Percentiles rank a stretch among this genome's conserved stretches.
Conservation (phyloP, 2,888 invertebrate genomes). For the Nymphalis urticae region DNA sequence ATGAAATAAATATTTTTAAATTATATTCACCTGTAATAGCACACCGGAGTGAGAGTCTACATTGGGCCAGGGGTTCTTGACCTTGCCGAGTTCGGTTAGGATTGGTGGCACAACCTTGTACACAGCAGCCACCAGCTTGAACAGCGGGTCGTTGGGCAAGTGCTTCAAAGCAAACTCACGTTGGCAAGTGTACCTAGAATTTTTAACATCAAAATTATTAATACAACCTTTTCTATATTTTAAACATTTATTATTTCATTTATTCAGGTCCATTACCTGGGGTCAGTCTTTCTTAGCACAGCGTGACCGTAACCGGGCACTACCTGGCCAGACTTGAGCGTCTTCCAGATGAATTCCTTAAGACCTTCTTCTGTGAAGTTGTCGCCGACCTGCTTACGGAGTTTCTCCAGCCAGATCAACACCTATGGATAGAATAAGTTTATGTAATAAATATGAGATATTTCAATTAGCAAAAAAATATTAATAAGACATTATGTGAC, state of each 20-base stretch:
- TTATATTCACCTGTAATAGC: slow-evolving; percentile 86
- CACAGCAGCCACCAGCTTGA: slow-evolving; percentile 93
- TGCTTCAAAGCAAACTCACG: slow-evolving; percentile 97
- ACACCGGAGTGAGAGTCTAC: slow-evolving; percentile 98
- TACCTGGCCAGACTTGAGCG: slow-evolving; percentile 97
- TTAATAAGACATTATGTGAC: too few relatives aligned
- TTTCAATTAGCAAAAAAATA: not conserved
- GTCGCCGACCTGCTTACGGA: slow-evolving; percentile 92
- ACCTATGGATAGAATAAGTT: slow-evolving; percentile 75
- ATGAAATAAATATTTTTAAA: not conserved
- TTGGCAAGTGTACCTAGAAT: slow-evolving; percentile 90
- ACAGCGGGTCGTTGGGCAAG: slow-evolving; percentile 94
- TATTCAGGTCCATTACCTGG: slow-evolving; percentile 63
- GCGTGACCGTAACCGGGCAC: slow-evolving; percentile 98
- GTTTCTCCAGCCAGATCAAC: slow-evolving; percentile 95
- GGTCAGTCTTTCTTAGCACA: slow-evolving; percentile 97
- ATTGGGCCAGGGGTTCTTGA: slow-evolving; percentile 99
- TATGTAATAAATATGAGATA: not conserved
- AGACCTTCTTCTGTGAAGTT: slow-evolving; percentile 94
- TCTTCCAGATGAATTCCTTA: slow-evolving; percentile 98
- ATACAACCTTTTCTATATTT: too few relatives aligned
- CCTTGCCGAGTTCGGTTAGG: slow-evolving; percentile 95
- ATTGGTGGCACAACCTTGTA: slow-evolving; percentile 97
- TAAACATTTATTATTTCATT: too few relatives aligned
- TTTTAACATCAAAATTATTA: too few relatives aligned